Evolutionary conservation across 1,140 invertebrate genomes (phyloP), one percentile per base, ranked within the genome.

Genomic region (Microplitis demolitor): DNA sequence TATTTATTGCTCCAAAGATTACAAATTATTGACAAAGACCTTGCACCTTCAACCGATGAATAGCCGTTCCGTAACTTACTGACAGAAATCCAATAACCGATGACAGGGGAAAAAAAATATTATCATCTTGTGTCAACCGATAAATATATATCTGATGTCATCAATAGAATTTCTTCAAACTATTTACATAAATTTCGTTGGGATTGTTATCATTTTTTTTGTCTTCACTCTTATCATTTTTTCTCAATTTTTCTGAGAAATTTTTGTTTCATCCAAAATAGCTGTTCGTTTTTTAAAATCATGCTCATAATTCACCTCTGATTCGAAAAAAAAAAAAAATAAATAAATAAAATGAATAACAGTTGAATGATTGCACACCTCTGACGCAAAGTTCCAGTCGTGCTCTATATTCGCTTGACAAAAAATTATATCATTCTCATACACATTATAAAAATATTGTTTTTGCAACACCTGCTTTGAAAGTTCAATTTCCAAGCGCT

Each of bases 31-130:
- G 39, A 45, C 39, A 24, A 24, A 24, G 24, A 24, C 24, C 24
- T 24, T 24, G 24, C 24, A 24, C 24, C 24, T 24, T 24, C 24
- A 2, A 64, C 62, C 37, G n/a, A 64, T 37, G 62, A 37, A 37
- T 37, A 39, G 33, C 62, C 14, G 62, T 64, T 35, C n/a, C 39
- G n/a, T 24, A 34, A 6, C 33, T 53, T 35, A 16, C 31, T 68
- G 66, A 35, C 53, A 51, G 66, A 35, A 31, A 24, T 68, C 39
- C 66, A 68, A 68, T 51, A 51, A 68, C 51, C 33, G 51, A 68
- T 33, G 66, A 34, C 54, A 13, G 39, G 11, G 39, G 39, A 6
- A 45, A 45, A 45, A 45, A 45, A 39, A 45, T 9, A 45, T 9
- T 45, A 45, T 45, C 39, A 45, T 45, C 39, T 45, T 45, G 39